Evolutionary conservation across 2,797 vertebrate species (phyloP).

Genomic region (Bovichtus variegatus): DNA sequence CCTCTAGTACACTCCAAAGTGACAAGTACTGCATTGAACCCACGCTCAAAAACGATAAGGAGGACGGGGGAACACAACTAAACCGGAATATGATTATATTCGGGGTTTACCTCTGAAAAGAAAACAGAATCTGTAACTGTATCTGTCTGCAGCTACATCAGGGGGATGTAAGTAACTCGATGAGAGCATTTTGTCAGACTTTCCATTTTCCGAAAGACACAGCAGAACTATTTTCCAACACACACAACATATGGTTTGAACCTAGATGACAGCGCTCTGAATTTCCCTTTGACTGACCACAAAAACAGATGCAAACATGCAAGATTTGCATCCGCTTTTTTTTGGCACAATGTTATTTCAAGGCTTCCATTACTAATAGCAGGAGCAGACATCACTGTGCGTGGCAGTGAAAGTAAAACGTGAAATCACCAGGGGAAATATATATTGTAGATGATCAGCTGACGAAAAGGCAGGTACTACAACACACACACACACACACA

Average conservation of each 20-base stretch:
- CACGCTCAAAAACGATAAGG: slow-evolving; percentile 1
- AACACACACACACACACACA: slow-evolving; percentile 10
- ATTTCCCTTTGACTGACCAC: slow-evolving; percentile 45
- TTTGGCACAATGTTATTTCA: slow-evolving; percentile 45
- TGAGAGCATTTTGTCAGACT: slow-evolving; percentile 66
- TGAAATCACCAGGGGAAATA: slow-evolving; percentile 49
- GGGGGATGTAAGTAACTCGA: slow-evolving; percentile 44
- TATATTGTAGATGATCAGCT: slow-evolving; percentile 29
- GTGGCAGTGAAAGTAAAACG: slow-evolving; percentile 25
- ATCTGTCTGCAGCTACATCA: slow-evolving; percentile 52
- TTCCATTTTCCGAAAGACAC: slow-evolving; percentile 60
- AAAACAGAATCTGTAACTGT: slow-evolving; percentile 56
- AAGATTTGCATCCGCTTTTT: slow-evolving; percentile 9
- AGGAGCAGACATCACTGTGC: slow-evolving; percentile 18
- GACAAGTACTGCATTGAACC: slow-evolving; percentile 52
- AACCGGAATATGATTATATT: slow-evolving; percentile 44
- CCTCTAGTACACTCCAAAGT: slow-evolving; percentile 37
- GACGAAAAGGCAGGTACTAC: not conserved
- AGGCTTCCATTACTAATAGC: slow-evolving; percentile 49
- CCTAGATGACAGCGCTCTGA: slow-evolving; percentile 18
- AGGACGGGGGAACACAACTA: not conserved
- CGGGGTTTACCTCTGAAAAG: slow-evolving; percentile 44
- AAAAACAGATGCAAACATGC: slow-evolving; percentile 53
- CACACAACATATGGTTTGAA: slow-evolving; percentile 27
- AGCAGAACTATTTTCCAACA: not conserved